These are phyloP conservation scores for Buceros bicornis DNA, from an alignment of 2,797 vertebrate genomes.

Conservation along the genomic window DNA sequence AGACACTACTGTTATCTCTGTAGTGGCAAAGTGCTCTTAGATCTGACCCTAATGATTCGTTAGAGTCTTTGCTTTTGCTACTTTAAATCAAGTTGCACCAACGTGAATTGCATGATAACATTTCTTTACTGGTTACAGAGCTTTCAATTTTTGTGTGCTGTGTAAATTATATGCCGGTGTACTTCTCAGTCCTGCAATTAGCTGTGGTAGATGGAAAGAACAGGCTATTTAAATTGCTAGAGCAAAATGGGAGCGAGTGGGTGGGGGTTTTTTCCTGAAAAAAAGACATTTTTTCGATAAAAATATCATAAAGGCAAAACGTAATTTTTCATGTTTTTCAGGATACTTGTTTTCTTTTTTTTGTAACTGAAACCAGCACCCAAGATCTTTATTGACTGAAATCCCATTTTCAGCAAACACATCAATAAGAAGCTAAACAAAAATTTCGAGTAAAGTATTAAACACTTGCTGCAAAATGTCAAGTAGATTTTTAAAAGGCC, in stretches of 20 bases:
- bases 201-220: neutral
- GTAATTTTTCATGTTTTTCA: neutral
- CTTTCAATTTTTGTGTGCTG: neutral
- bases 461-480: slow-evolving; percentile 28
- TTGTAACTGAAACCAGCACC: neutral
- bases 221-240: neutral
- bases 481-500: slow-evolving; percentile 30
- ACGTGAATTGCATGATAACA: neutral
- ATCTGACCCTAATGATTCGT: neutral
- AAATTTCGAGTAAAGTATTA: slow-evolving; percentile 27
- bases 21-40: neutral
- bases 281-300: neutral
- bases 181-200: neutral
- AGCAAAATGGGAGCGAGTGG: neutral
- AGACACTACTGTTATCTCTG: neutral
- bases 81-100: neutral
- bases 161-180: neutral
- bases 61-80: neutral
- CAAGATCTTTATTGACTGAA: neutral
- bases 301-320: neutral
- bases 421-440: slow-evolving; percentile 14
- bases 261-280: neutral
- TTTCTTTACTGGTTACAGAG: neutral
- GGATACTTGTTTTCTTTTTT: neutral
- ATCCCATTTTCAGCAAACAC: slow-evolving; percentile 21